Evolutionary conservation across 2,888 invertebrate genomes (phyloP).

Genomic region (Caradrina kadenii): DNA sequence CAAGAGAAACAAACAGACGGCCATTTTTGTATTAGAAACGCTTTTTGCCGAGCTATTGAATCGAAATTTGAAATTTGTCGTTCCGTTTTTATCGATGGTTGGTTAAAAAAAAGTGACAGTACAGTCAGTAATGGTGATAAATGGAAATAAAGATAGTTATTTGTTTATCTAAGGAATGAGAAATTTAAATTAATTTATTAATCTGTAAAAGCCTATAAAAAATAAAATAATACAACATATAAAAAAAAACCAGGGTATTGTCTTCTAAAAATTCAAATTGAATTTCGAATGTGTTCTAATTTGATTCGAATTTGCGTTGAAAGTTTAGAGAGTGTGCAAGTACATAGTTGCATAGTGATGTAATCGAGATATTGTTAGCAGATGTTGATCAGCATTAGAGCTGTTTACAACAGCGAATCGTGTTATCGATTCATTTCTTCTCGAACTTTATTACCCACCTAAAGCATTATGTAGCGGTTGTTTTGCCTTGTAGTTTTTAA

Average conservation of each 20-base stretch:
- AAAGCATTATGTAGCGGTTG: neutral
- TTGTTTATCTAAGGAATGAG: too few relatives aligned
- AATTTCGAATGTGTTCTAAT: neutral
- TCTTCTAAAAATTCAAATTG: neutral
- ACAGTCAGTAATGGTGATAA: too few relatives aligned
- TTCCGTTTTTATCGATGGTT: neutral
- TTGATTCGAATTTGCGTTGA: neutral
- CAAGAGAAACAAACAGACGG: slow-evolving; percentile 10
- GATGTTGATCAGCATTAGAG: slow-evolving; percentile 17
- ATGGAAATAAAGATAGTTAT: too few relatives aligned
- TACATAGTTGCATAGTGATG: neutral
- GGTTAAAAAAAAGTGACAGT: neutral
- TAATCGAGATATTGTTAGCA: slow-evolving; percentile 13
- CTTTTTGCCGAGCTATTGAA: slow-evolving; percentile 6
- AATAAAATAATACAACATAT: too few relatives aligned
- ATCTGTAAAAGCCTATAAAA: too few relatives aligned
- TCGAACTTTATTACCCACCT: slow-evolving; percentile 11
- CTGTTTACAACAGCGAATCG: slow-evolving; percentile 1
- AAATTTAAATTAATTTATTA: too few relatives aligned
- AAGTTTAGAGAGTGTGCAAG: neutral
- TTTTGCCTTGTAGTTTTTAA: too few relatives aligned
- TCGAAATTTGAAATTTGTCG: slow-evolving; percentile 34
- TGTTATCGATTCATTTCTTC: slow-evolving; percentile 21
- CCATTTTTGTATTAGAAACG: slow-evolving; percentile 18
- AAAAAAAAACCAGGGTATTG: too few relatives aligned